Percentiles rank a stretch among this genome's conserved stretches.
Conservation (phyloP, 2,113 vertebrate species). For the Archilochus colubris region DNA sequence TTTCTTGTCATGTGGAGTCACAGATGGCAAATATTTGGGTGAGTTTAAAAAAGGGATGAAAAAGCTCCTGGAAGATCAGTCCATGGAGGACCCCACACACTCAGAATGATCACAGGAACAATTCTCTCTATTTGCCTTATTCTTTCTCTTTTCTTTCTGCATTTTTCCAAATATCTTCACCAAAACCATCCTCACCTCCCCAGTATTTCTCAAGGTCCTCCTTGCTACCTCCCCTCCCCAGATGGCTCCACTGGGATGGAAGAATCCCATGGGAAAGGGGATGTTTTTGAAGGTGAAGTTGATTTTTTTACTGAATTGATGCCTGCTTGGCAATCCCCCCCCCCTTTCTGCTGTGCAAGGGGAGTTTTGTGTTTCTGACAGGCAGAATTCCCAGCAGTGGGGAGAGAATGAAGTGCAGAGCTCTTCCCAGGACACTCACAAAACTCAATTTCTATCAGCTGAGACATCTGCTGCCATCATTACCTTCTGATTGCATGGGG, state of each 20-base stretch:
- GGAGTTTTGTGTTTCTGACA: background rate
- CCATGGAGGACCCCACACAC: background rate
- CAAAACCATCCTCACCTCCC: background rate
- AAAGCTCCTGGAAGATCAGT: background rate
- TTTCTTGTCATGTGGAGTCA: background rate
- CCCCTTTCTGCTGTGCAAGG: accelerated
- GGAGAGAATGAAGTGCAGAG: background rate
- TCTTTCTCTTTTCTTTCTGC: background rate
- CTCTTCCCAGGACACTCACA: background rate
- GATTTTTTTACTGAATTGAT: background rate
- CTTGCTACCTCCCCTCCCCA: background rate
- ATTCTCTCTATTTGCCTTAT: accelerated
- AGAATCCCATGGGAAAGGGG: background rate
- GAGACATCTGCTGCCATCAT: background rate
- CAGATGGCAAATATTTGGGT: background rate
- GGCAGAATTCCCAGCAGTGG: background rate
- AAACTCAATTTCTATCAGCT: background rate
- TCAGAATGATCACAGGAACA: background rate
- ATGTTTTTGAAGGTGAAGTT: background rate
- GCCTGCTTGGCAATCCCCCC: background rate
- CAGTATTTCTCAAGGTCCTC: background rate
- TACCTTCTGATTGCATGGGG: background rate
- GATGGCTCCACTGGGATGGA: background rate
- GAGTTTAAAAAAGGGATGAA: background rate
- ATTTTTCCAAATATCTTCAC: background rate